These are phyloP conservation scores for Cladorhizidae sp. DNA, from an alignment of 37 sponge, comb jelly and placozoan genomes.

Conservation along the genomic window DNA sequence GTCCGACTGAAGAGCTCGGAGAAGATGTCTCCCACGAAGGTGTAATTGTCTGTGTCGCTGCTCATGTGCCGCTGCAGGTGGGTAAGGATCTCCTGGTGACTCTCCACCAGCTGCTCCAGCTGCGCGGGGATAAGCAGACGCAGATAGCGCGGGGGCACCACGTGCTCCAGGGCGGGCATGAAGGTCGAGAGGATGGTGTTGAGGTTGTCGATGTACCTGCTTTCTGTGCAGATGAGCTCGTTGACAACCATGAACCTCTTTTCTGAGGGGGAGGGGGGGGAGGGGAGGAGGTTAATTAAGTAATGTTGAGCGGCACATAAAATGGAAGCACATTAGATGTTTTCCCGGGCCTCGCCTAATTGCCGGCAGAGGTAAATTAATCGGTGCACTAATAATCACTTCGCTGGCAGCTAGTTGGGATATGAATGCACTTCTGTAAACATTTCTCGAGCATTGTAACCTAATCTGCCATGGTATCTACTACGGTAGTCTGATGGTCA, in stretches of 20 bases:
- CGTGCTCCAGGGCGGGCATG: conserved; percentile 52
- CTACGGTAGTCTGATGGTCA: no score
- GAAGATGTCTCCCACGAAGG: conserved; percentile 65
- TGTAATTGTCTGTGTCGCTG: background rate
- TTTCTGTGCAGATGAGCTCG: conserved; percentile 65
- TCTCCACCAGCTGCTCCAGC: conserved; percentile 61
- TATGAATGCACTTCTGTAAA: no score
- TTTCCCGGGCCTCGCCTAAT: no score
- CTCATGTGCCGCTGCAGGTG: conserved; percentile 21
- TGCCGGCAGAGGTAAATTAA: no score
- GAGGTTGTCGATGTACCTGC: conserved; percentile 42
- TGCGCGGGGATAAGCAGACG: conserved; percentile 64
- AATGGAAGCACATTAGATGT: no score
- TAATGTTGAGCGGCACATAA: no score
- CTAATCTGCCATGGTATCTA: no score
- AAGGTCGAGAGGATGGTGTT: conserved; percentile 30
- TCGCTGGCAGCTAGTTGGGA: no score
- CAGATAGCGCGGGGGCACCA: conserved; percentile 45
- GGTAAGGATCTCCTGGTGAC: conserved; percentile 30
- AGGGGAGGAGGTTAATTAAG: no score
- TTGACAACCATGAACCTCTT: conserved; percentile 27
- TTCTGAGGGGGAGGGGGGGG: conserved; percentile 5
- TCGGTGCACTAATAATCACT: no score
- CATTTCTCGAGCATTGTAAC: no score
- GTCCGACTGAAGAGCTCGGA: conserved; percentile 4